Conservation (phyloP, 2,797 vertebrate genomes). For the Agapornis canus region DNA sequence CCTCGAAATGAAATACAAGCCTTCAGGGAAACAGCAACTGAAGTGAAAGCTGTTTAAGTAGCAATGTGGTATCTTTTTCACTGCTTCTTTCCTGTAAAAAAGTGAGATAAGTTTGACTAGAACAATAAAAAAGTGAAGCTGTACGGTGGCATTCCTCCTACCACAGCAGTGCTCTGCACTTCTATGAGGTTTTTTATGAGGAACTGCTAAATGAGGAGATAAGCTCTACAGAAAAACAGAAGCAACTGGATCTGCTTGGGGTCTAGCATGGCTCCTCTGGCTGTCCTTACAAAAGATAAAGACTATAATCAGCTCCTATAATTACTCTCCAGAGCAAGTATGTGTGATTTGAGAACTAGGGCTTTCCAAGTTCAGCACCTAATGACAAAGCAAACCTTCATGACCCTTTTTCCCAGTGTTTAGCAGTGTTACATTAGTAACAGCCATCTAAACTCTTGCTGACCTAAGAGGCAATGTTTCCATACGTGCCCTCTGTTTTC, state of each 20-base stretch:
- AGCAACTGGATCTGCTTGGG: not conserved
- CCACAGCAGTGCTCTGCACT: not conserved
- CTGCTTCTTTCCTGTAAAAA: not conserved
- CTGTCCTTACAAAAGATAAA: not conserved
- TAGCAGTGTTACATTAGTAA: not conserved
- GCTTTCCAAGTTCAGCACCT: constrained; percentile 1
- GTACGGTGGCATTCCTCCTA: not conserved
- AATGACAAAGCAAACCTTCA: not conserved
- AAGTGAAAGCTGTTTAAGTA: not conserved
- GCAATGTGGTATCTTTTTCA: not conserved
- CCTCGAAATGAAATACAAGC: not conserved
- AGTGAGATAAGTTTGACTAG: not conserved
- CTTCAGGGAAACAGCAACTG: not conserved
- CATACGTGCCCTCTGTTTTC: not conserved
- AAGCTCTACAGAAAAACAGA: not conserved
- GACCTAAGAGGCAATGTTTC: not conserved
- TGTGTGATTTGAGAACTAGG: not conserved
- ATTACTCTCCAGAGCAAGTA: constrained; percentile 12
- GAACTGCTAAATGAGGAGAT: not conserved
- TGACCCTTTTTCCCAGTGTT: not conserved
- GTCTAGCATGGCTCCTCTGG: not conserved
- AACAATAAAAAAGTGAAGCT: not conserved
- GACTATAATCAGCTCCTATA: not conserved
- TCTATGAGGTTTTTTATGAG: not conserved
- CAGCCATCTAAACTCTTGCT: constrained; percentile 14